Conservation (phyloP, 2,113 vertebrate species). For the Cyprinodon brontotheroides region DNA sequence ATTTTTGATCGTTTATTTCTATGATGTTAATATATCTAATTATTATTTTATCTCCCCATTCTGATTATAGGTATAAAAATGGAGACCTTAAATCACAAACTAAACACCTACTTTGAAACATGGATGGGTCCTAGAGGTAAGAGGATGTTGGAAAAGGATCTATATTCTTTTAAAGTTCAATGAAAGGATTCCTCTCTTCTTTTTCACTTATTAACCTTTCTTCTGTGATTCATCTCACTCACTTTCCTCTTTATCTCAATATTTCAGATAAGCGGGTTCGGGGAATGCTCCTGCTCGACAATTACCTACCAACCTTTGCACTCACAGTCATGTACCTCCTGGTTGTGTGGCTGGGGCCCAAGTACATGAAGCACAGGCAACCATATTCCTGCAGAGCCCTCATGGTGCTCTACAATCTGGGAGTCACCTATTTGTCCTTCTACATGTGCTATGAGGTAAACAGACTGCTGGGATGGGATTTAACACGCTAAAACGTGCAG, state of each 20-base stretch:
- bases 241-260: constrained; percentile 6
- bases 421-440: constrained; percentile 90
- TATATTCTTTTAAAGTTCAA: background rate
- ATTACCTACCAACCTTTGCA: constrained; percentile 89
- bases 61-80: constrained; percentile 83
- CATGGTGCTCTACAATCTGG: constrained; percentile 92
- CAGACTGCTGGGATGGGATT: background rate
- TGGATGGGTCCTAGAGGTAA: constrained; percentile 96
- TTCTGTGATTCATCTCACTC: background rate
- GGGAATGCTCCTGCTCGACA: constrained; percentile 94
- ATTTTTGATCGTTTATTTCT: background rate
- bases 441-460: constrained; percentile 98
- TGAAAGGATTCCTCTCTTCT: background rate
- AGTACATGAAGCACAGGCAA: constrained; percentile 90
- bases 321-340: constrained; percentile 90
- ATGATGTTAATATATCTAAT: background rate
- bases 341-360: constrained; percentile 93
- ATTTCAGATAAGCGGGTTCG: constrained; percentile 89
- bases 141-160: constrained; percentile 1
- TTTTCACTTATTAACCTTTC: constrained; percentile 17
- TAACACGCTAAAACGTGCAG: constrained; percentile 25
- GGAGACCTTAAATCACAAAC: constrained; percentile 88
- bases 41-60: constrained; percentile 33
- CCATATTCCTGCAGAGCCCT: constrained; percentile 87
- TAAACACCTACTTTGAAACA: constrained; percentile 87